A percentile compares a stretch with the other conserved stretches of the same genome.
Conservation (phyloP, 1,140 invertebrate species). For the Whitmania pigra region DNA sequence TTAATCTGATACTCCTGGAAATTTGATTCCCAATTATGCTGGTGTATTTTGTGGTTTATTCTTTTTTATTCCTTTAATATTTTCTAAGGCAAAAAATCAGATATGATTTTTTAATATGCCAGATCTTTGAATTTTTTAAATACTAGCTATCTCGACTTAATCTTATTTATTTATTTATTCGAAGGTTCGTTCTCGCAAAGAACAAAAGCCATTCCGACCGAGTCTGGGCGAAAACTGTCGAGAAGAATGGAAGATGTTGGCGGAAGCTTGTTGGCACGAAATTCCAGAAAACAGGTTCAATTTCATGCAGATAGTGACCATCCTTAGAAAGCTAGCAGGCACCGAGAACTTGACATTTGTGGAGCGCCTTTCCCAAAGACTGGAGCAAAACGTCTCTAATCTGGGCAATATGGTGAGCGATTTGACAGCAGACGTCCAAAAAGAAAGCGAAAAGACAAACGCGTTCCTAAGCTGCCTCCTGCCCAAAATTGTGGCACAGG, state of each 20-base stretch:
- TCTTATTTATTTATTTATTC: not conserved
- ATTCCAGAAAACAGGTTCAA: not conserved
- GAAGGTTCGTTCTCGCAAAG: not conserved
- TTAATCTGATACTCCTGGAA: too few species aligned
- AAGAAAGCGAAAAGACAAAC: constrained; percentile 2
- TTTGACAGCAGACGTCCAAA: not conserved
- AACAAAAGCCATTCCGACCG: not conserved
- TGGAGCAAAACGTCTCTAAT: constrained; percentile 3
- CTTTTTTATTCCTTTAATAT: too few species aligned
- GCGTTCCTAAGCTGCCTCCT: not conserved
- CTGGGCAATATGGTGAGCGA: constrained; percentile 5
- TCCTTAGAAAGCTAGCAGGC: not conserved
- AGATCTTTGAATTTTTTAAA: too few species aligned
- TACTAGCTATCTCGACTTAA: too few species aligned
- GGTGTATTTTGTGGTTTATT: too few species aligned
- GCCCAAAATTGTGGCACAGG: not conserved
- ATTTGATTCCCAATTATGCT: too few species aligned
- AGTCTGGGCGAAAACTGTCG: not conserved
- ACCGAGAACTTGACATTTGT: constrained; percentile 6
- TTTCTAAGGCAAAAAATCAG: too few species aligned
- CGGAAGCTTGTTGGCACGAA: not conserved
- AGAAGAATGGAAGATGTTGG: constrained; percentile 6
- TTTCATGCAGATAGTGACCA: constrained; percentile 2
- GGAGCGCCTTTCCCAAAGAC: constrained; percentile 3
- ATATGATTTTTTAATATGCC: too few species aligned